A percentile compares a stretch with the other conserved stretches of the same genome.
Evolutionary conservation across 2,113 vertebrate species (phyloP).

Genomic region (Plecturocebus donacophilus): DNA sequence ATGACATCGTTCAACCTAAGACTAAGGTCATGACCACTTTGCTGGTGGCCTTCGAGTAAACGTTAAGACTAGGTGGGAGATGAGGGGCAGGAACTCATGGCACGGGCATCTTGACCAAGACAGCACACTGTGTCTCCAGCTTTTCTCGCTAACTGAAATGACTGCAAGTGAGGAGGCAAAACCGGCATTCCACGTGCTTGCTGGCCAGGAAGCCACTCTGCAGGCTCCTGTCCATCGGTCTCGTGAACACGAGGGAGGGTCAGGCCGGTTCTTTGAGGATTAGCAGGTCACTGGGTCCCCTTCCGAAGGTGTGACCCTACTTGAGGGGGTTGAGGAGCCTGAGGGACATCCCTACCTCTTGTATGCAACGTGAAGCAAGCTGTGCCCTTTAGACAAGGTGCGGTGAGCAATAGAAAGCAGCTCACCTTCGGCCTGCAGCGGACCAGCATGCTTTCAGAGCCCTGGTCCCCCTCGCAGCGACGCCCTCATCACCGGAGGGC

Average conservation of each 20-base stretch:
- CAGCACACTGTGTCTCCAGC: neutral
- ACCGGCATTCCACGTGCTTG: neutral
- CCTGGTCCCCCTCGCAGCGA: too few species aligned
- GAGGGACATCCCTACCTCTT: neutral
- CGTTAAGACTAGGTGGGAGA: neutral
- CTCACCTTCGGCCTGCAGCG: neutral
- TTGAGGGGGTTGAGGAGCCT: too few species aligned
- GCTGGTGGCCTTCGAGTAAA: neutral
- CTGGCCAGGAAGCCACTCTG: neutral
- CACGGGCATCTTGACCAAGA: neutral
- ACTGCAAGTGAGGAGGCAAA: neutral
- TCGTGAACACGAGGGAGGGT: neutral
- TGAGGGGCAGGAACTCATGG: neutral
- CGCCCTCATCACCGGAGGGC: neutral
- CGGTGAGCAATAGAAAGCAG: neutral
- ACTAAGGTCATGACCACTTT: neutral
- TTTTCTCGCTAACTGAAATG: neutral
- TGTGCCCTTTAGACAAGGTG: neutral
- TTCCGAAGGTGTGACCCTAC: neutral
- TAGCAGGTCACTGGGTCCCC: neutral
- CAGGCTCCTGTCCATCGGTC: neutral
- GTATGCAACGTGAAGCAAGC: fast-evolving
- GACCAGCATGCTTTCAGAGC: neutral
- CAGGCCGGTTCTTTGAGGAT: neutral
- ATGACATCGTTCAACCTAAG: neutral